Conservation (phyloP, 35 echinoderm and acorn worm species). For the Eucidaris tribuloides region DNA sequence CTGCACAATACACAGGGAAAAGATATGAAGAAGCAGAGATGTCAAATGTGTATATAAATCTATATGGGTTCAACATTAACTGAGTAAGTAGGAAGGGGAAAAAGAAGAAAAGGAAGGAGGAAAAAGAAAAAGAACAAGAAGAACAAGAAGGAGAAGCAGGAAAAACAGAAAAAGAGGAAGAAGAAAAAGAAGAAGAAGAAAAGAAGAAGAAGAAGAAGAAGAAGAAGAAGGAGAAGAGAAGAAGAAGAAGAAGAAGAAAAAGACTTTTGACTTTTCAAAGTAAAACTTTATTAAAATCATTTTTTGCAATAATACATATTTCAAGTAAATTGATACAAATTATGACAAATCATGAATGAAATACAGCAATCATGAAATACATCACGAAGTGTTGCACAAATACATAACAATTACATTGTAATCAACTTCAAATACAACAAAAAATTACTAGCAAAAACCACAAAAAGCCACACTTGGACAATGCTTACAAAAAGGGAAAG, state of each 20-base stretch:
- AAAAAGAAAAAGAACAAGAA: background rate
- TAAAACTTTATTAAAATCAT: too few relatives aligned
- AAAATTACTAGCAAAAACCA: background rate
- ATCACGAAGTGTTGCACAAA: too few relatives aligned
- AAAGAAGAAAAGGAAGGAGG: background rate
- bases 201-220: background rate
- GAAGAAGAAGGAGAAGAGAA: background rate
- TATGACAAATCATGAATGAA: too few relatives aligned
- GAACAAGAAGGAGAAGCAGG: too few relatives aligned
- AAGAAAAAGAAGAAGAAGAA: background rate
- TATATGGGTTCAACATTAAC: background rate
- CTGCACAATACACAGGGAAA: background rate
- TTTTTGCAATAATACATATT: too few relatives aligned
- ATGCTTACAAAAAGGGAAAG: background rate
- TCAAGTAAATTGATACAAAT: background rate
- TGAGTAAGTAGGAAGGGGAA: background rate
- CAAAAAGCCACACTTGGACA: background rate
- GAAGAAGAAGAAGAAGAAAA: background rate
- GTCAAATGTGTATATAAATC: background rate
- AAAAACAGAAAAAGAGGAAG: background rate
- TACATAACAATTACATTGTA: background rate
- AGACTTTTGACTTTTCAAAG: too few relatives aligned
- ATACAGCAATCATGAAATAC: too few relatives aligned
- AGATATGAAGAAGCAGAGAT: background rate
- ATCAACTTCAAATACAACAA: background rate